Conservation (phyloP, 2,888 invertebrate species). For the Blastobasis adustella region DNA sequence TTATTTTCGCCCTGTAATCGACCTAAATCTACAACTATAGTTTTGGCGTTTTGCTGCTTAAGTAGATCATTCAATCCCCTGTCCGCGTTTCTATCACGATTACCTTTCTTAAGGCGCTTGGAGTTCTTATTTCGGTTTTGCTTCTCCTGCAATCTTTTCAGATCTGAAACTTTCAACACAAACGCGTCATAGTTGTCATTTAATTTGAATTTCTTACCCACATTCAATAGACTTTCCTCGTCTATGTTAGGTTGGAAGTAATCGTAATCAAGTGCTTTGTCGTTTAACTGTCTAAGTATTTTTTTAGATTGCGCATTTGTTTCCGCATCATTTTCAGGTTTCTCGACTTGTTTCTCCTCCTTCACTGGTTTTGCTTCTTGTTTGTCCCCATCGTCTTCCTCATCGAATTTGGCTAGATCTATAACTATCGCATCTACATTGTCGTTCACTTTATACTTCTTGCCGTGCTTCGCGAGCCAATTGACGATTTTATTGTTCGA, state of each 20-base stretch:
- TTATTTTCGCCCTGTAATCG: neutral
- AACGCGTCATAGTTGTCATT: neutral
- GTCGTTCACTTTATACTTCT: conserved; percentile 24
- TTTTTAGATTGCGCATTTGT: neutral
- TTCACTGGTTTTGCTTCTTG: neutral
- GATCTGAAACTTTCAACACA: neutral
- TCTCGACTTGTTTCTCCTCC: no score
- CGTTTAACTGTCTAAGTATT: no score
- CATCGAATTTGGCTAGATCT: conserved; percentile 16
- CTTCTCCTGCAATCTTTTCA: neutral
- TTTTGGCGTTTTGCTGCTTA: conserved; percentile 5
- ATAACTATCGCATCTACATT: conserved; percentile 34
- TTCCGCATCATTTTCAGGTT: neutral
- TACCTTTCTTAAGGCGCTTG: no score
- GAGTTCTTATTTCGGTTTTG: no score
- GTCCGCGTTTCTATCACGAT: no score
- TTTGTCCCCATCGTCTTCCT: neutral
- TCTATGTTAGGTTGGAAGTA: no score
- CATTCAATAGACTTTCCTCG: neutral
- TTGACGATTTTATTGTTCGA: neutral
- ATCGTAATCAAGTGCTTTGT: no score
- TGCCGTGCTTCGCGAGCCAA: conserved; percentile 6
- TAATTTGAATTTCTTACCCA: neutral
- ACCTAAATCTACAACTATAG: conserved; percentile 2
- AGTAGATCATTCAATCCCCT: conserved; percentile 9